Evolutionary conservation across 30 jellyfish, hydroid and myxozoan genomes (phyloP).

Genomic region (Hydractinia echinata): DNA sequence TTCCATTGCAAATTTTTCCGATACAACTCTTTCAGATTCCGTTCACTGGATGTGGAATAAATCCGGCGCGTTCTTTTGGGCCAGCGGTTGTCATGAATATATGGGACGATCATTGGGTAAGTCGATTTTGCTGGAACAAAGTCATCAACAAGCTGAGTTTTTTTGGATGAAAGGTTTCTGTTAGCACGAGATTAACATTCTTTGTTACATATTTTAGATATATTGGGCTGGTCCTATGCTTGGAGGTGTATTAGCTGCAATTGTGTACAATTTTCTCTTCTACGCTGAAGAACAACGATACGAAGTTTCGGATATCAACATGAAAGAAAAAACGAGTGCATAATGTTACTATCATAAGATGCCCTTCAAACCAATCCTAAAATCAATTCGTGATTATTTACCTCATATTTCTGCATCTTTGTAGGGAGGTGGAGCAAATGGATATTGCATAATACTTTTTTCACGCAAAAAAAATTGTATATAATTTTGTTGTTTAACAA

Average conservation of each 20-base stretch:
- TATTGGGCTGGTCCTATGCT: conserved; percentile 89
- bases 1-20: neutral
- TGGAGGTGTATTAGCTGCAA: conserved; percentile 78
- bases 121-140: neutral
- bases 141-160: neutral
- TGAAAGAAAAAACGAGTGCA: neutral
- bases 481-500: no score
- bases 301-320: no score
- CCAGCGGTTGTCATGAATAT: conserved; percentile 79
- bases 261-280: conserved; percentile 62
- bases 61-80: conserved; percentile 97
- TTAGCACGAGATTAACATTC: neutral
- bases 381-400: neutral
- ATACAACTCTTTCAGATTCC: conserved; percentile 46
- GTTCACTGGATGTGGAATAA: conserved; percentile 89
- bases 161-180: neutral
- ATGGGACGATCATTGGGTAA: conserved; percentile 91
- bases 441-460: no score
- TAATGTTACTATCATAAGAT: neutral
- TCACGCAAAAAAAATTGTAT: no score
- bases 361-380: neutral
- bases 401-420: neutral
- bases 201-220: conserved; percentile 28
- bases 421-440: no score
- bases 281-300: conserved; percentile 18